Evolutionary conservation across 1,140 invertebrate species (phyloP).

Genomic region (Drosophila watanabei): DNA sequence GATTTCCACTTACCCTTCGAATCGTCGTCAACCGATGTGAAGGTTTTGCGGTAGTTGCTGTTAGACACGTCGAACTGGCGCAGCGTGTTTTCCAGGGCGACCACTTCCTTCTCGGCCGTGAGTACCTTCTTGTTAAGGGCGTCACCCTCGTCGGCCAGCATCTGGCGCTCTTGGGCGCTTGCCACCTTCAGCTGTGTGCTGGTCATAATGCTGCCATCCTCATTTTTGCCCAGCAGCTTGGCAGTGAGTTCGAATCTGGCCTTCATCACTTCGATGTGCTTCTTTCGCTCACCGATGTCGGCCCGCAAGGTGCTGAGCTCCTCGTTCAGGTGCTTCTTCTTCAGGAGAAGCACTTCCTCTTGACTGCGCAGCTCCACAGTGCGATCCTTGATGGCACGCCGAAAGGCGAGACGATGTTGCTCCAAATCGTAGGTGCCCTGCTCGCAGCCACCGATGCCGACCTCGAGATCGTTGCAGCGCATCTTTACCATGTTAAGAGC

Average conservation of each 20-base stretch:
- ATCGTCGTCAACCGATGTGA: conserved; percentile 66
- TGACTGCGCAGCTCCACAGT: conserved; percentile 87
- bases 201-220: conserved; percentile 87
- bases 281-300: conserved; percentile 86
- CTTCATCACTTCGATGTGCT: conserved; percentile 87
- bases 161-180: conserved; percentile 88
- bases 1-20: conserved; percentile 46
- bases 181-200: conserved; percentile 89
- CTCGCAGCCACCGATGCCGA: conserved; percentile 86
- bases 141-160: conserved; percentile 89
- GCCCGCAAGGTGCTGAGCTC: conserved; percentile 87
- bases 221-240: conserved; percentile 86
- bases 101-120: conserved; percentile 89
- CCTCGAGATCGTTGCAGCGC: conserved; percentile 87
- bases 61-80: conserved; percentile 89
- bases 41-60: conserved; percentile 87
- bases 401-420: conserved; percentile 87
- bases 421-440: conserved; percentile 88
- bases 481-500: conserved; percentile 88
- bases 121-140: conserved; percentile 88
- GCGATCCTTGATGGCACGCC: conserved; percentile 88
- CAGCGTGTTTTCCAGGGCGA: conserved; percentile 90
- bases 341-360: conserved; percentile 86
- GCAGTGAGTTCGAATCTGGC: conserved; percentile 82
- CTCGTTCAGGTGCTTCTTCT: conserved; percentile 87